A percentile compares a stretch with the other conserved stretches of the same genome.
Evolutionary conservation across 2,888 invertebrate genomes (phyloP).

Genomic region (Tenthredo scrophulariae): DNA sequence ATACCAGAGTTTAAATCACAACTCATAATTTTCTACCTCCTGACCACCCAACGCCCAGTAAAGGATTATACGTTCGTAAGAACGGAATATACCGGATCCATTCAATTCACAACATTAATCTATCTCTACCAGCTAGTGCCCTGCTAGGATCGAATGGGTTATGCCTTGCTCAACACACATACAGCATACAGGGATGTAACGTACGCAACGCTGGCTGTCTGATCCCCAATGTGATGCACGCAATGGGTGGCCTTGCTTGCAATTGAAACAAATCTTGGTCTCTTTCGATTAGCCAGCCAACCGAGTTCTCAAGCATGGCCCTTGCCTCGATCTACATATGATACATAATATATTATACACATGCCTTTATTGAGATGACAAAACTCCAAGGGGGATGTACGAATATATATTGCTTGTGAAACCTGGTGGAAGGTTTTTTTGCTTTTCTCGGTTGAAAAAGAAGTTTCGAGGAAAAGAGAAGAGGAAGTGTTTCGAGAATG

Average conservation of each 20-base stretch:
- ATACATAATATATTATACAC: not conserved
- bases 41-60: conserved; percentile 50
- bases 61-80: conserved; percentile 52
- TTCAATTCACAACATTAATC: conserved; percentile 55
- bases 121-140: conserved; percentile 43
- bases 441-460: not conserved
- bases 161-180: conserved; percentile 23
- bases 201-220: conserved; percentile 20
- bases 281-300: conserved; percentile 50
- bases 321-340: conserved; percentile 17
- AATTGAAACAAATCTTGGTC: conserved; percentile 54
- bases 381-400: not conserved
- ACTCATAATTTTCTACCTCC: conserved; percentile 44
- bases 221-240: conserved; percentile 41
- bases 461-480: not conserved
- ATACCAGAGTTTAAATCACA: conserved; percentile 55
- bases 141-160: conserved; percentile 53
- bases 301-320: conserved; percentile 1
- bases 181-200: conserved; percentile 18
- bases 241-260: conserved; percentile 54
- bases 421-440: not conserved
- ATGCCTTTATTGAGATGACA: conserved; percentile 19
- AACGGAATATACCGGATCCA: conserved; percentile 52
- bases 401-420: conserved; percentile 3
- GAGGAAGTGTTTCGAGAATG: conserved; percentile 2